A percentile compares a stretch with the other conserved stretches of the same genome.
These are phyloP conservation scores for Sebastes miniatus DNA, from an alignment of 2,797 vertebrate genomes.

Conservation along the genomic window DNA sequence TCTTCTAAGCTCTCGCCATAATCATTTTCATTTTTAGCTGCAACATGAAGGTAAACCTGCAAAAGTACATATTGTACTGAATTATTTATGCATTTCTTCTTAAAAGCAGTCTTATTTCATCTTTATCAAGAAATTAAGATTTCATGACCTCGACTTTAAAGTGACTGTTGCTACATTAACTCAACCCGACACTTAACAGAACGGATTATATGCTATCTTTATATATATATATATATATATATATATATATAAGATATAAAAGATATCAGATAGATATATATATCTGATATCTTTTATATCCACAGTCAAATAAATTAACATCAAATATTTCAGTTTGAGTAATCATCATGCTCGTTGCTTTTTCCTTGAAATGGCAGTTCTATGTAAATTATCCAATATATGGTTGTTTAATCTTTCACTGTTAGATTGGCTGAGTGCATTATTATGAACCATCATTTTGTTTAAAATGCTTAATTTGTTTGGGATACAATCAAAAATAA, in stretches of 20 bases:
- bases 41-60: conserved; percentile 12
- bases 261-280: no score
- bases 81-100: neutral
- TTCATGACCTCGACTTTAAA: neutral
- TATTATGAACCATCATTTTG: neutral
- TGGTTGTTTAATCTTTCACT: neutral
- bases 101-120: neutral
- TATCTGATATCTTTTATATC: no score
- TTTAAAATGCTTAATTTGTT: neutral
- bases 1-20: conserved; percentile 4
- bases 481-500: neutral
- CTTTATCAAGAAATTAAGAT: neutral
- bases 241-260: no score
- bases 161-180: neutral
- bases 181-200: neutral
- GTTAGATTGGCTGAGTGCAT: neutral
- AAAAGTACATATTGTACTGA: neutral
- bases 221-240: neutral
- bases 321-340: no score
- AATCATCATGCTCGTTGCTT: no score
- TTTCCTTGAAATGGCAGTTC: neutral
- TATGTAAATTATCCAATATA: neutral
- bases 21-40: conserved; percentile 20
- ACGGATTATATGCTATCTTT: neutral
- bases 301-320: no score